Evolutionary conservation across 2,797 vertebrate species (phyloP), one percentile per base, ranked within the genome.

Genomic region (Morelia viridis): DNA sequence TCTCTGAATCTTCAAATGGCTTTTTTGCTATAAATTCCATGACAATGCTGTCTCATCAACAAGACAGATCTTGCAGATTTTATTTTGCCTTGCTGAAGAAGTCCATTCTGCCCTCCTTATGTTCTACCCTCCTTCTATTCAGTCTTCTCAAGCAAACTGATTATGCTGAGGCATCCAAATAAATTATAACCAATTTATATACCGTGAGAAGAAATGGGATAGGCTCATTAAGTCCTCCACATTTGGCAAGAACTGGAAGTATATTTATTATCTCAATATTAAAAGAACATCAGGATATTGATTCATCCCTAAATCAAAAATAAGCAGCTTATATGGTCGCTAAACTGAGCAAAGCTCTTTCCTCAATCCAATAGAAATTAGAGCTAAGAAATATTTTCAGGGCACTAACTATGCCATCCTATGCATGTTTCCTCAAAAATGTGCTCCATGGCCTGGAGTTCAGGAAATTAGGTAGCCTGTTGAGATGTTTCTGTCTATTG

Each of bases 151-250:
- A 92, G 89, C 85, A 92, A 94, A 19, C 92, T 17, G n/a, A 90
- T 90, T 94, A 93, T 90, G 62, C 94, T 91, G 95, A 95, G 94
- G 93, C 58, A 94, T 90, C 92, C 93, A 60, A 35, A 95, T 94
- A 96, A 94, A 96, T 96, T 96, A 95, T 89, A 93, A 94, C 93
- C 87, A 94, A 95, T 94, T 94, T 95, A 96, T 92, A 84, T 85
- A 89, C 85, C 94, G 93, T 96, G 94, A 95, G 90, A 3, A 24
- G 91, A 96, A 95, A 93, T 92, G 87, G 61, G 85, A 94, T 94
- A 91, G 83, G 94, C 88, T 89, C 60, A 93, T 96, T 96, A 96
- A 90, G 31, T 6, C 89, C 12, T n/a, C 60, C 64, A 64, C 91
- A 92, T 71, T 95, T 65, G 87, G 61, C 88, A 93, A 56, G 31